These are phyloP conservation scores for Syngnathus typhle DNA, from an alignment of 2,113 vertebrate genomes.

Conservation along the genomic window DNA sequence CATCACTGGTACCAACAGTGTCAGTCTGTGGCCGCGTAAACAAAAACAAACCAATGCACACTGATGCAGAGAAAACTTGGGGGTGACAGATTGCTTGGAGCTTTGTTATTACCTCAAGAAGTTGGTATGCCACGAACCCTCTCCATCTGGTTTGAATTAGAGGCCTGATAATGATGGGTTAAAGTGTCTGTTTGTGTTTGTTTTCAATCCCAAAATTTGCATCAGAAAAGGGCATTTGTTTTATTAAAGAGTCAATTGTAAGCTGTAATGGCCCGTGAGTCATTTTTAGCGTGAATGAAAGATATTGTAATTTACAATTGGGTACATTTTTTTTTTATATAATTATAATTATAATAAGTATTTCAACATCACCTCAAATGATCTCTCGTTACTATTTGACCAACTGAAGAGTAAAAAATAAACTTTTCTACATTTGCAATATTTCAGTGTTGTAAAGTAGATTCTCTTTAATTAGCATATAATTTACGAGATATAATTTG, in stretches of 20 bases:
- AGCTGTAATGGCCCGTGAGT: slow-evolving; percentile 43
- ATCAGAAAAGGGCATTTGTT: slow-evolving; percentile 75
- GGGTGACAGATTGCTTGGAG: slow-evolving; percentile 58
- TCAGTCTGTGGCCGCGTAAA: slow-evolving; percentile 19
- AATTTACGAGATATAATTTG: neutral
- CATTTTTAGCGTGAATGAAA: neutral
- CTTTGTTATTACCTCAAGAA: slow-evolving; percentile 82
- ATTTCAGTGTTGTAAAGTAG: neutral
- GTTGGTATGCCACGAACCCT: slow-evolving; percentile 77
- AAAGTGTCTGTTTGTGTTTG: slow-evolving; percentile 76
- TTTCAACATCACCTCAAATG: neutral
- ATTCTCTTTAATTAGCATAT: neutral
- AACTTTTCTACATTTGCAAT: too few species aligned
- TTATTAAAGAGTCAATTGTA: slow-evolving; percentile 70
- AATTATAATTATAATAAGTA: slow-evolving; percentile 8
- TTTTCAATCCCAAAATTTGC: slow-evolving; percentile 77
- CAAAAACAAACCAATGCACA: slow-evolving; percentile 40
- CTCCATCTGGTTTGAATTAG: slow-evolving; percentile 89
- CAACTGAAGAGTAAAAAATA: neutral
- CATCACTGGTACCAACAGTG: slow-evolving; percentile 6
- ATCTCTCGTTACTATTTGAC: neutral
- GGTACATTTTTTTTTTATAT: slow-evolving; percentile 38
- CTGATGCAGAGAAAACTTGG: slow-evolving; percentile 29
- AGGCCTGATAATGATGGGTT: slow-evolving; percentile 73
- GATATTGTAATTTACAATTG: neutral